These are phyloP conservation scores for Cichladusa arquata DNA, from an alignment of 2,113 vertebrate genomes.

Conservation along the genomic window DNA sequence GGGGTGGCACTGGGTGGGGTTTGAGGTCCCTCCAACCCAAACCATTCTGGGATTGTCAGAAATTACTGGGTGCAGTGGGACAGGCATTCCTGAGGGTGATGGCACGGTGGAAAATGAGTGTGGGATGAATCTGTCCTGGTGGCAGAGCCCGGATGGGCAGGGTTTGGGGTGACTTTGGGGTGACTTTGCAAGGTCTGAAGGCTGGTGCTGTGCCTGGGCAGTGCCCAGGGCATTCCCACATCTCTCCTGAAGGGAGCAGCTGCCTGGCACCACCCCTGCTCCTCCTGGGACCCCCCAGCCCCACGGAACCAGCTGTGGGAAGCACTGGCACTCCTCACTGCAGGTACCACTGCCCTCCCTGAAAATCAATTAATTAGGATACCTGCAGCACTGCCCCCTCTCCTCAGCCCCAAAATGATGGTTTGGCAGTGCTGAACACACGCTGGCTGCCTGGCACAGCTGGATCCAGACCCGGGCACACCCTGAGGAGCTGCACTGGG, in stretches of 20 bases:
- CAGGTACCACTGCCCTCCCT: neutral
- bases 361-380: rapidly evolving
- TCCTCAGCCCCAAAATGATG: rapidly evolving
- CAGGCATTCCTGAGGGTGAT: neutral
- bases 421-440: neutral
- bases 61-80: rapidly evolving
- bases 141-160: neutral
- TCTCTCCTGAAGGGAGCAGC: neutral
- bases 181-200: rapidly evolving
- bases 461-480: neutral
- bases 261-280: rapidly evolving
- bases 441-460: rapidly evolving
- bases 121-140: neutral
- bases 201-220: rapidly evolving
- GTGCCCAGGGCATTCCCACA: rapidly evolving
- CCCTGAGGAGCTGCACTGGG: neutral
- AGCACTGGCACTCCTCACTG: rapidly evolving
- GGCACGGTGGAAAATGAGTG: neutral
- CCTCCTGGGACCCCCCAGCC: neutral
- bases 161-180: too few relatives aligned
- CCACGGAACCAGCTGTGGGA: rapidly evolving
- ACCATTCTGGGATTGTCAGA: neutral
- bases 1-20: rapidly evolving
- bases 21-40: rapidly evolving
- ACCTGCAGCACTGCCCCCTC: neutral